Conservation (phyloP, 2,113 vertebrate genomes). For the Passer domesticus region DNA sequence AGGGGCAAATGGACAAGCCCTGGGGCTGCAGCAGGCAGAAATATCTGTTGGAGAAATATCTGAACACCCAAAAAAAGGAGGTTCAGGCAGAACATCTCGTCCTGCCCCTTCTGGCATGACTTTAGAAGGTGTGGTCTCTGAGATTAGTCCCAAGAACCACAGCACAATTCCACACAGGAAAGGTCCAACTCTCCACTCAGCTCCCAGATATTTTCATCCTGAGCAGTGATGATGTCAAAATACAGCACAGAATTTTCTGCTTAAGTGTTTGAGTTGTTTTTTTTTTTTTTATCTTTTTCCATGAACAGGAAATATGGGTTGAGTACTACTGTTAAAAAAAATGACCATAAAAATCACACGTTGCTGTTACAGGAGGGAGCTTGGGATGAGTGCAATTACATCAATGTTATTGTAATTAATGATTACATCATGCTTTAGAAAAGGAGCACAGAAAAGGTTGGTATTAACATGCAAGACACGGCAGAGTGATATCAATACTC, state of each 20-base stretch:
- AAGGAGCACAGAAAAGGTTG: constrained; percentile 69
- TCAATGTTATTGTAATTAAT: constrained; percentile 76
- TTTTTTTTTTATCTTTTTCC: neutral
- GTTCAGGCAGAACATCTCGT: neutral
- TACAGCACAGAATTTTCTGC: neutral
- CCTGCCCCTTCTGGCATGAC: no score
- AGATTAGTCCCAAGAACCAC: neutral
- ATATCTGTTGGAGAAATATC: neutral
- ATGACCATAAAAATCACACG: neutral
- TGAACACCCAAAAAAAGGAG: neutral
- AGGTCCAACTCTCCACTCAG: neutral
- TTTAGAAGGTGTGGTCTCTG: neutral
- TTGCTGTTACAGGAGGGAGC: constrained; percentile 23
- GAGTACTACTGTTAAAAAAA: neutral
- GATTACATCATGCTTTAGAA: constrained; percentile 74
- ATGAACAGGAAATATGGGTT: constrained; percentile 4
- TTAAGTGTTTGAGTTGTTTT: neutral
- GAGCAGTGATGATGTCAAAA: neutral
- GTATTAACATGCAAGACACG: constrained; percentile 76
- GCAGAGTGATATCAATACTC: constrained; percentile 83
- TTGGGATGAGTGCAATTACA: constrained; percentile 66
- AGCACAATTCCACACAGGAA: fast-evolving
- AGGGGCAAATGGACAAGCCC: fast-evolving
- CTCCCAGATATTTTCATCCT: neutral
- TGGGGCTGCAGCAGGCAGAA: neutral